A percentile compares a stretch with the other conserved stretches of the same genome.
Evolutionary conservation across 2,113 vertebrate species (phyloP).

Genomic region (Gambusia holbrooki): DNA sequence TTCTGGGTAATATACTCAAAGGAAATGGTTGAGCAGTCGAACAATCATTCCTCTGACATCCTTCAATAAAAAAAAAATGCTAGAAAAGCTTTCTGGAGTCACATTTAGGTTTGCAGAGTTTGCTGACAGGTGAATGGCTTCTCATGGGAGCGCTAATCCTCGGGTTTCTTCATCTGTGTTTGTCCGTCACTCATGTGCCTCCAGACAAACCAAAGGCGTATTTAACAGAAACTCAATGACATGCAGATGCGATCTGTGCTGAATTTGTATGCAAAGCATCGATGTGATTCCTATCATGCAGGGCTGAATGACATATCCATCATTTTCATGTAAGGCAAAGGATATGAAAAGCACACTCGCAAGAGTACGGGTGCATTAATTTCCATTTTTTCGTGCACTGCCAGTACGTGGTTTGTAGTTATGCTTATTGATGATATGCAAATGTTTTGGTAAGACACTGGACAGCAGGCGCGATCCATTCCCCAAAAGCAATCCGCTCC

Average conservation of each 20-base stretch:
- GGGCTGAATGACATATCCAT: slow-evolving; percentile 63
- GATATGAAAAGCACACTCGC: slow-evolving; percentile 47
- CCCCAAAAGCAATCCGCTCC: slow-evolving; percentile 70
- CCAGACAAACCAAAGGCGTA: slow-evolving; percentile 51
- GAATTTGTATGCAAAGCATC: slow-evolving; percentile 69
- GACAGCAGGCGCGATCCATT: slow-evolving; percentile 62
- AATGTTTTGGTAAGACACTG: slow-evolving; percentile 34
- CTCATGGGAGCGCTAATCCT: slow-evolving; percentile 47
- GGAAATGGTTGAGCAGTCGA: slow-evolving; percentile 48
- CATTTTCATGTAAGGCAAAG: slow-evolving; percentile 64
- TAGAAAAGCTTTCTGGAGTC: slow-evolving; percentile 60
- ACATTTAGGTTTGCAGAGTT: slow-evolving; percentile 43
- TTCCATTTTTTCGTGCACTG: slow-evolving; percentile 24
- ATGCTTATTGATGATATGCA: slow-evolving; percentile 53
- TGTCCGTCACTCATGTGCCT: slow-evolving; percentile 36
- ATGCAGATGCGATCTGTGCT: slow-evolving; percentile 62
- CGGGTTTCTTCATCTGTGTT: slow-evolving; percentile 54
- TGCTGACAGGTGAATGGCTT: slow-evolving; percentile 46
- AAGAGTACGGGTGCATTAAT: slow-evolving; percentile 27
- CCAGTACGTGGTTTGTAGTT: slow-evolving; percentile 45
- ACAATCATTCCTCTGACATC: slow-evolving; percentile 55
- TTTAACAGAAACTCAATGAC: slow-evolving; percentile 57
- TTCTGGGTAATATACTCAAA: slow-evolving; percentile 29
- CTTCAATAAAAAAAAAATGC: slow-evolving; percentile 34
- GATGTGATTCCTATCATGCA: slow-evolving; percentile 53